Evolutionary conservation across 2,113 vertebrate genomes (phyloP).

Genomic region (Calonectris borealis): DNA sequence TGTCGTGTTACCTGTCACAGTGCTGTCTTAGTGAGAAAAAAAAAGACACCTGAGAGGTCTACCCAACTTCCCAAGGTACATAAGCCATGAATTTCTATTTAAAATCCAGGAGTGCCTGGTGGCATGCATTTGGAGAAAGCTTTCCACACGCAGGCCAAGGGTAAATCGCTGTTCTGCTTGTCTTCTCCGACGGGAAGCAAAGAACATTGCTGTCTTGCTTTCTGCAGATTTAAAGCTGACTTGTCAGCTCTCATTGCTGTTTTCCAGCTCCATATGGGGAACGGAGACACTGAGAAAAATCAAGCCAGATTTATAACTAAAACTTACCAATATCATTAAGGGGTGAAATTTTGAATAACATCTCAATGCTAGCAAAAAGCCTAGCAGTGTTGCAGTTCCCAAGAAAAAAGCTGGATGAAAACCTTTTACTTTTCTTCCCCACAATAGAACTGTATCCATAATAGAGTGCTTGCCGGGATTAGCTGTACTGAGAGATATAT

Average conservation of each 20-base stretch:
- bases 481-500: slow-evolving; percentile 43
- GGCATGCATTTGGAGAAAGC: not conserved
- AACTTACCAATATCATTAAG: not conserved
- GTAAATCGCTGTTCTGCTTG: not conserved
- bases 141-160: not conserved
- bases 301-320: slow-evolving; percentile 5
- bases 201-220: not conserved
- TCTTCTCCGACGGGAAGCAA: not conserved
- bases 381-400: not conserved
- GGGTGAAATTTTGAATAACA: slow-evolving; percentile 26
- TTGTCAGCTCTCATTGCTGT: not conserved
- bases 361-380: not conserved
- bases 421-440: not conserved
- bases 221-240: not conserved
- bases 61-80: not conserved
- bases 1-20: not conserved
- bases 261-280: not conserved
- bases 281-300: not conserved
- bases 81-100: not conserved
- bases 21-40: not conserved
- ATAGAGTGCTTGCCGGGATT: slow-evolving; percentile 21
- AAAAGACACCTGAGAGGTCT: not conserved
- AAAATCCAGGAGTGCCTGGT: not conserved
- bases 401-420: not conserved
- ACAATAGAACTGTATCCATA: slow-evolving; percentile 20